phyloP scores from a whole-genome alignment of 2,797 vertebrate species.

The Dendrocincla fuliginosa region DNA sequence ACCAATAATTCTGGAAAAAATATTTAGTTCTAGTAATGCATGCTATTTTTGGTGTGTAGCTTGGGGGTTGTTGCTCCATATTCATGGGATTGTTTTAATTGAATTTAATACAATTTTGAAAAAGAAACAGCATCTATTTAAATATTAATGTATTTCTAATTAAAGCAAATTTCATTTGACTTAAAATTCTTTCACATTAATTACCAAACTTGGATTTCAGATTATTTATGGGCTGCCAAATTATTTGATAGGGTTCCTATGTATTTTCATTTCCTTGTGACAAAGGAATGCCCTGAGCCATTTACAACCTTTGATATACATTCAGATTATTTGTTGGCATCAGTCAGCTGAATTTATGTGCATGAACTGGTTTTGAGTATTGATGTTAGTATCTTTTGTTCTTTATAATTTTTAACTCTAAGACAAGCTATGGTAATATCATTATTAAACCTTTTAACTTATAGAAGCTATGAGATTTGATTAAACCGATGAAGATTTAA shows the following conservation, averaged over 20 bases:
- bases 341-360: neutral
- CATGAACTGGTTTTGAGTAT: neutral
- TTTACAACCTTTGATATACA: constrained; percentile 25
- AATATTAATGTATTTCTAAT: constrained; percentile 17
- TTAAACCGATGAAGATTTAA: neutral
- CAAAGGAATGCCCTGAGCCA: neutral
- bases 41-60: neutral
- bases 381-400: neutral
- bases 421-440: neutral
- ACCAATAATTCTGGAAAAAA: neutral
- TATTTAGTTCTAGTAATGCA: neutral
- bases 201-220: constrained; percentile 30
- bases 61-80: neutral
- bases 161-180: constrained; percentile 13
- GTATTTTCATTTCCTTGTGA: constrained; percentile 23
- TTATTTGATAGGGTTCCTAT: neutral
- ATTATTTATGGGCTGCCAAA: constrained; percentile 5
- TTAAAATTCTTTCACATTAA: constrained; percentile 13
- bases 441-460: neutral
- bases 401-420: neutral
- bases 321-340: neutral
- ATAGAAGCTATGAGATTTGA: neutral
- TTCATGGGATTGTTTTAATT: neutral
- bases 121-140: neutral
- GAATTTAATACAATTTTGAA: constrained; percentile 1